Evolutionary conservation across 2,888 invertebrate species (phyloP).

Genomic region (Gastracanthus pulcherrimus): DNA sequence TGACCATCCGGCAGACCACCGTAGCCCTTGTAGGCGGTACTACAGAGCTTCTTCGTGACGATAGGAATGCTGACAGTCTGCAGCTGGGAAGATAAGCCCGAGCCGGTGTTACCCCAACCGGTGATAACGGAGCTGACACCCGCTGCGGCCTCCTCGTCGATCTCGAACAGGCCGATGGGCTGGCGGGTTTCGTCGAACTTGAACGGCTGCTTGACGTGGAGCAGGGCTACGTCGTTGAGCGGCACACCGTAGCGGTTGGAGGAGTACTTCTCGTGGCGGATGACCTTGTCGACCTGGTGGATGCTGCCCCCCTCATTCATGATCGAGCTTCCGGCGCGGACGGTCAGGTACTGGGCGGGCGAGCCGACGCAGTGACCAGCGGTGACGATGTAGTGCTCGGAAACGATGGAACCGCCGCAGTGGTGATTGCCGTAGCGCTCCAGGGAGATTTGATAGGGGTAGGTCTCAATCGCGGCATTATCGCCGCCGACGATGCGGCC

Average conservation of each 20-base stretch:
- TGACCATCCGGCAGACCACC: conserved; percentile 70
- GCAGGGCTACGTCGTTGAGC: conserved; percentile 79
- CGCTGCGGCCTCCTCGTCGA: conserved; percentile 63
- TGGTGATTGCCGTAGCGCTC: conserved; percentile 76
- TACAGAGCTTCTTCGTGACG: conserved; percentile 78
- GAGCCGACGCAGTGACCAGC: conserved; percentile 78
- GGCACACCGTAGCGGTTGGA: conserved; percentile 69
- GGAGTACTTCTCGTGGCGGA: conserved; percentile 79
- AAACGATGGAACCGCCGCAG: conserved; percentile 81
- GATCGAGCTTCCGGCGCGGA: conserved; percentile 78
- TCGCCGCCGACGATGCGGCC: conserved; percentile 79
- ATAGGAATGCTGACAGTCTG: conserved; percentile 73
- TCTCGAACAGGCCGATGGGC: conserved; percentile 77
- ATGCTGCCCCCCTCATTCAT: conserved; percentile 78
- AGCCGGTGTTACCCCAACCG: conserved; percentile 65
- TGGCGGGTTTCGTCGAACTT: conserved; percentile 77
- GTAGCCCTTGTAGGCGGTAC: conserved; percentile 76
- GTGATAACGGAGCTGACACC: conserved; percentile 62
- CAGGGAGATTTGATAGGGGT: conserved; percentile 79
- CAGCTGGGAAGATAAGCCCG: conserved; percentile 56
- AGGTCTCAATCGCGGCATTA: conserved; percentile 77
- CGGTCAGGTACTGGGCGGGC: conserved; percentile 63
- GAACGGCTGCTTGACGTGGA: conserved; percentile 78
- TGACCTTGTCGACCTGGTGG: conserved; percentile 76
- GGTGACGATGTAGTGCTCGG: conserved; percentile 78